Conservation (phyloP, 2,113 vertebrate genomes). For the Cyprinodon tularosa region DNA sequence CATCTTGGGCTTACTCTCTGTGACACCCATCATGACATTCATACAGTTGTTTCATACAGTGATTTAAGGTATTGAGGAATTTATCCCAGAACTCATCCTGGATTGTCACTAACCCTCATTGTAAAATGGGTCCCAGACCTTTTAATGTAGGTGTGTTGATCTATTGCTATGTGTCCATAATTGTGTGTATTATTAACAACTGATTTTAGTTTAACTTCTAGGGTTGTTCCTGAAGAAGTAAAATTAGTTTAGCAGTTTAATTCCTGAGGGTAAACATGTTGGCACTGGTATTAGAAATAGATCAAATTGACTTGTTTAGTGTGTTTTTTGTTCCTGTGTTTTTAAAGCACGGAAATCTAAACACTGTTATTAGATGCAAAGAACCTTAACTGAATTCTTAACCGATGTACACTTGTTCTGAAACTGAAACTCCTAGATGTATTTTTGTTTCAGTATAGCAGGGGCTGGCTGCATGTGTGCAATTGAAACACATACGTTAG, state of each 20-base stretch:
- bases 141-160: not conserved
- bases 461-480: not conserved
- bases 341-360: not conserved
- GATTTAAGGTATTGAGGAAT: too few relatives aligned
- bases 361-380: not conserved
- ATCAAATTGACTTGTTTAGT: too few relatives aligned
- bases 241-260: not conserved
- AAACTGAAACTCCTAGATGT: not conserved
- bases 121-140: not conserved
- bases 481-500: not conserved
- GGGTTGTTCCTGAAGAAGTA: not conserved
- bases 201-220: not conserved
- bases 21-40: too few relatives aligned
- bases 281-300: too few relatives aligned
- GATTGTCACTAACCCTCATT: too few relatives aligned
- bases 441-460: not conserved
- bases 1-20: too few relatives aligned
- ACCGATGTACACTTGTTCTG: not conserved
- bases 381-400: not conserved
- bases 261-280: too few relatives aligned
- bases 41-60: too few relatives aligned
- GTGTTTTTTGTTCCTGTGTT: not conserved
- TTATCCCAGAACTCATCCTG: too few relatives aligned
- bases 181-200: not conserved
- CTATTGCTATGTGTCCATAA: not conserved